phyloP scores from a whole-genome alignment of 2,888 invertebrate species.

The Morpho helenor region DNA sequence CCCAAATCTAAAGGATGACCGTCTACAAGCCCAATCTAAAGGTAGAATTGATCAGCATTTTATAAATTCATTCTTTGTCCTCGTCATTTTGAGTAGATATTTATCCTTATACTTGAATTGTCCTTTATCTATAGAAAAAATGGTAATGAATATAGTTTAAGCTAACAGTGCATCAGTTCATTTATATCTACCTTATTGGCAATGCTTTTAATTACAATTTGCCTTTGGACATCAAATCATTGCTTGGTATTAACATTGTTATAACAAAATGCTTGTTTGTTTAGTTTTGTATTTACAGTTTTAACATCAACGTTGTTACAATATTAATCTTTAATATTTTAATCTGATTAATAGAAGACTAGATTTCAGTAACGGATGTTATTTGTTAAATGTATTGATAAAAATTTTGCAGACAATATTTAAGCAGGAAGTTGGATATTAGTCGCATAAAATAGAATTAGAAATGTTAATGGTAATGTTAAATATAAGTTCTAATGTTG shows the following conservation, averaged over 20 bases:
- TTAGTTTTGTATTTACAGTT: constrained; percentile 4
- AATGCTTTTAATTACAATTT: neutral
- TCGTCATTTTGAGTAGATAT: neutral
- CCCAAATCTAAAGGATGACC: too few species aligned
- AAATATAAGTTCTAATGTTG: too few species aligned
- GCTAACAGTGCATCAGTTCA: constrained; percentile 1
- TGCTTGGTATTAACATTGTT: constrained; percentile 7
- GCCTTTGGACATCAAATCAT: constrained; percentile 1
- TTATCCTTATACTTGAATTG: neutral
- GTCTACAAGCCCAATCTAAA: too few species aligned
- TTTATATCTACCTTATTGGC: too few species aligned
- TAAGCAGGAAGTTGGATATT: too few species aligned
- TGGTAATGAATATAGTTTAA: neutral
- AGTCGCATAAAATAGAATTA: too few species aligned
- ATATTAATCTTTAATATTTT: neutral
- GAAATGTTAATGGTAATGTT: too few species aligned
- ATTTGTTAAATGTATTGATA: neutral
- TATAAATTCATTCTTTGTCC: neutral
- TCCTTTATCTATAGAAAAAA: neutral
- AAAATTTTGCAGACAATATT: too few species aligned
- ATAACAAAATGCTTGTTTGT: constrained; percentile 10
- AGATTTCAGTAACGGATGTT: neutral
- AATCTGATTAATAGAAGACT: neutral
- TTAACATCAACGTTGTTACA: constrained; percentile 2
- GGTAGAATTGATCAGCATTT: too few species aligned